These are phyloP conservation scores for Cheilosia pagana DNA, from an alignment of 2,888 invertebrate genomes.

Conservation along the genomic window DNA sequence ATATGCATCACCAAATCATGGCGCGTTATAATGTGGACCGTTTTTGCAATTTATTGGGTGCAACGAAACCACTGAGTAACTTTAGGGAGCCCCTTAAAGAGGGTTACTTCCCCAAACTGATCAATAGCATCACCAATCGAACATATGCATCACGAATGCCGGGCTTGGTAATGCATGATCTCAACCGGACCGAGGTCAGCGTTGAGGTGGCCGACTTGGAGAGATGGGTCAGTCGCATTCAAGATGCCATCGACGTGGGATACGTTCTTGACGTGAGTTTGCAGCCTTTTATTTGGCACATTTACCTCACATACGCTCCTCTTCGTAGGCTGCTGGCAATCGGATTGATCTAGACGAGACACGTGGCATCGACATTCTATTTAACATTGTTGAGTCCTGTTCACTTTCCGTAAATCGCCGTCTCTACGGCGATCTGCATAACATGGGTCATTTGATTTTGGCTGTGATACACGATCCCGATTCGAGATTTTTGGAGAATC, in stretches of 20 bases:
- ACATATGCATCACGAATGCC: conserved; percentile 88
- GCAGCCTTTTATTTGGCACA: not conserved
- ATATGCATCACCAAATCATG: conserved; percentile 86
- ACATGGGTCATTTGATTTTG: conserved; percentile 91
- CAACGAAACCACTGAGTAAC: conserved; percentile 85
- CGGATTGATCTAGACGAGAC: conserved; percentile 81
- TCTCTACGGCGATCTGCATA: conserved; percentile 92
- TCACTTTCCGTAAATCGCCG: conserved; percentile 87
- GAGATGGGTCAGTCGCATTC: conserved; percentile 88
- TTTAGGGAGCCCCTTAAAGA: conserved; percentile 88
- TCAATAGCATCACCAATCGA: conserved; percentile 86
- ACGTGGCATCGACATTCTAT: conserved; percentile 90
- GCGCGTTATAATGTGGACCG: conserved; percentile 89
- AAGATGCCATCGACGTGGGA: conserved; percentile 89
- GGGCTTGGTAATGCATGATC: conserved; percentile 85
- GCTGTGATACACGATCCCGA: conserved; percentile 92
- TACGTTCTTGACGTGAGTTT: conserved; percentile 84
- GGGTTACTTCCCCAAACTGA: conserved; percentile 90
- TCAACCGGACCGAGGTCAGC: conserved; percentile 84
- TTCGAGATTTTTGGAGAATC: conserved; percentile 87
- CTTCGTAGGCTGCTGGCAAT: conserved; percentile 77
- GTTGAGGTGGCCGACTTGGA: conserved; percentile 85
- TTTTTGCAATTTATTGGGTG: conserved; percentile 84
- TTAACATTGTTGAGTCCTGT: conserved; percentile 91
- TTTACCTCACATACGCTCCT: not conserved